A percentile compares a stretch with the other conserved stretches of the same genome.
phyloP scores from a whole-genome alignment of 2,888 invertebrate genomes.

The Calliphora vomitoria region DNA sequence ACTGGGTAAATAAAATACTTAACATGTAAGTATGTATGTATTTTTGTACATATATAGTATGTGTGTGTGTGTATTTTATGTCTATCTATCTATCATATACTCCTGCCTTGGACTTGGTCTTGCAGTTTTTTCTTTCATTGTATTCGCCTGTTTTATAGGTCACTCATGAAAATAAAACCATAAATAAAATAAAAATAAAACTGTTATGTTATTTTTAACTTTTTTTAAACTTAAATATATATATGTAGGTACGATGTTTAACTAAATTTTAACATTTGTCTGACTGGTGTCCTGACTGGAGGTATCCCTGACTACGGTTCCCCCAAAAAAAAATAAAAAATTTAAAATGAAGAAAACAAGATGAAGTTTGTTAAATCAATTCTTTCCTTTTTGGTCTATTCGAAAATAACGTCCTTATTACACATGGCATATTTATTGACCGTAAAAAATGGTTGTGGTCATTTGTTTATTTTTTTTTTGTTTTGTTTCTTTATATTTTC shows the following conservation, averaged over 20 bases:
- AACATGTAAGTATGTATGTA: background rate
- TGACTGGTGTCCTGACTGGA: background rate
- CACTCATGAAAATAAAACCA: too few species aligned
- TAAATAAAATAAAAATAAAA: too few species aligned
- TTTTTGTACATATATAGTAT: too few species aligned
- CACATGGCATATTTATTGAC: slow-evolving; percentile 52
- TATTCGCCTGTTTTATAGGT: too few species aligned
- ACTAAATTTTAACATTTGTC: background rate
- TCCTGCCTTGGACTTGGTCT: too few species aligned
- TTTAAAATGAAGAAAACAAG: background rate
- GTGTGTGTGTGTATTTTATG: background rate
- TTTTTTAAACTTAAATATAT: too few species aligned
- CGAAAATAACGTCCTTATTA: slow-evolving; percentile 38
- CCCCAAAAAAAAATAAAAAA: background rate
- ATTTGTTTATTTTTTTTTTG: slow-evolving; percentile 50
- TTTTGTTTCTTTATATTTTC: slow-evolving; percentile 1
- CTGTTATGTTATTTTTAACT: too few species aligned
- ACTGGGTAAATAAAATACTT: background rate
- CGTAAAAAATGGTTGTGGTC: slow-evolving; percentile 59
- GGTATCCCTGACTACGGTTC: background rate
- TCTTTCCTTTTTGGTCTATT: slow-evolving; percentile 12
- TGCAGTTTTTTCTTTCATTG: too few species aligned
- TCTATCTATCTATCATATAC: too few species aligned
- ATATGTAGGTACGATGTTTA: too few species aligned
- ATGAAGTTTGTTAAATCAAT: slow-evolving; percentile 25